Evolutionary conservation across 1,140 invertebrate species (phyloP).

Genomic region (Zaprionus vittiger): DNA sequence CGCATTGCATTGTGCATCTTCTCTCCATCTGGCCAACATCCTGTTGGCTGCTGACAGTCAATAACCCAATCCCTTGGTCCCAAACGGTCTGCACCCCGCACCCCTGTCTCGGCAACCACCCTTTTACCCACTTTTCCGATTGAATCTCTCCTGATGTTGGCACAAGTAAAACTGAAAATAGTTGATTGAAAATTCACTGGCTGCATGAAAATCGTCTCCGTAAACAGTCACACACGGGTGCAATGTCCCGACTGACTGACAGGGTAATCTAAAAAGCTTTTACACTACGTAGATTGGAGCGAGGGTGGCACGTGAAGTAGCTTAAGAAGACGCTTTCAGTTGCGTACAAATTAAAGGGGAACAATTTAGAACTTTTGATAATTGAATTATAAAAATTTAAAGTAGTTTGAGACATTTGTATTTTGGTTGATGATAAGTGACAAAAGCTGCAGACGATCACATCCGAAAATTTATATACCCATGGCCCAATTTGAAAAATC

Average conservation of each 20-base stretch:
- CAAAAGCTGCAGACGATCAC: no score
- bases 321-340: neutral
- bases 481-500: no score
- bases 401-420: no score
- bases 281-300: slow-evolving; percentile 12
- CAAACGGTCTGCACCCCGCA: neutral
- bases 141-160: slow-evolving; percentile 12
- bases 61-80: neutral
- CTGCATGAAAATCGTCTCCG: slow-evolving; percentile 64
- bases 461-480: no score
- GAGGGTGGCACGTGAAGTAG: slow-evolving; percentile 17
- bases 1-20: slow-evolving; percentile 4
- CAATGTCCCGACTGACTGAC: slow-evolving; percentile 63
- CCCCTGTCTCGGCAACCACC: neutral
- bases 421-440: no score
- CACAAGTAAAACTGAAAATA: slow-evolving; percentile 35
- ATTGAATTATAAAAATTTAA: no score
- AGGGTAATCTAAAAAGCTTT: slow-evolving; percentile 78
- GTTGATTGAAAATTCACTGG: slow-evolving; percentile 54
- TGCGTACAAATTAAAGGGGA: neutral
- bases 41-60: slow-evolving; percentile 1
- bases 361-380: no score
- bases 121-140: neutral
- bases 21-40: neutral
- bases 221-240: slow-evolving; percentile 68